A percentile compares a stretch with the other conserved stretches of the same genome.
These are phyloP conservation scores for Theocolax elegans DNA, from an alignment of 1,140 invertebrate genomes.

Conservation along the genomic window DNA sequence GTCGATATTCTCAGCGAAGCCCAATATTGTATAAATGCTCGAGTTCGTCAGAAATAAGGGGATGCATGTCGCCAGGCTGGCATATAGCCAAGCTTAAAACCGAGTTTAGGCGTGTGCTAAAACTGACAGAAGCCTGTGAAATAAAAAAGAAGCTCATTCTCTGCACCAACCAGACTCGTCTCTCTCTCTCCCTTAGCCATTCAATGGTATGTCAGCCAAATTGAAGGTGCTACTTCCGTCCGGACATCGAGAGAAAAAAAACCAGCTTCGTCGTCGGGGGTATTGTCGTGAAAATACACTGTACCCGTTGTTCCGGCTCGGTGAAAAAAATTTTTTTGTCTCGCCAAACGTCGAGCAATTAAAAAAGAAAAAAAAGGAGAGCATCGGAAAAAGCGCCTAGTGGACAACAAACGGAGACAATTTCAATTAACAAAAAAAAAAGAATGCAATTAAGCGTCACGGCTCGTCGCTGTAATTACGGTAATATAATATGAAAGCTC, in stretches of 20 bases:
- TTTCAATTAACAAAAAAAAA: too few species aligned
- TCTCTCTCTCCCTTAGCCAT: background rate
- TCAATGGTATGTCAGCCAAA: constrained; percentile 35
- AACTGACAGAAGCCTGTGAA: constrained; percentile 38
- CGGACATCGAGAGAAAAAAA: background rate
- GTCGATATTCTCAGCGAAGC: background rate
- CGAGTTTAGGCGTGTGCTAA: constrained; percentile 30
- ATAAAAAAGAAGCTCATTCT: constrained; percentile 16
- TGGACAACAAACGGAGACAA: too few species aligned
- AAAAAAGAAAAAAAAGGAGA: background rate
- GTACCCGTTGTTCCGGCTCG: too few species aligned
- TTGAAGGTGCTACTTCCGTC: constrained; percentile 27
- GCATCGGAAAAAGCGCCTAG: background rate
- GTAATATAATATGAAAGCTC: background rate
- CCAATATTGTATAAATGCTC: too few species aligned
- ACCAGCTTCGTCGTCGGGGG: background rate
- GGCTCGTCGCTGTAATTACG: background rate
- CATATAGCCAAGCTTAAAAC: constrained; percentile 30
- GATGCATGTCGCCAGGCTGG: constrained; percentile 15
- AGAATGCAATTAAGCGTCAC: constrained; percentile 9
- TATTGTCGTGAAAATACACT: too few species aligned
- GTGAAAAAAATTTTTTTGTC: too few species aligned
- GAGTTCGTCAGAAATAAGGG: too few species aligned
- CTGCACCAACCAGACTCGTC: background rate
- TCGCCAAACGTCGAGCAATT: background rate